phyloP scores from a whole-genome alignment of 1,140 invertebrate genomes.

The Thrips palmi region DNA sequence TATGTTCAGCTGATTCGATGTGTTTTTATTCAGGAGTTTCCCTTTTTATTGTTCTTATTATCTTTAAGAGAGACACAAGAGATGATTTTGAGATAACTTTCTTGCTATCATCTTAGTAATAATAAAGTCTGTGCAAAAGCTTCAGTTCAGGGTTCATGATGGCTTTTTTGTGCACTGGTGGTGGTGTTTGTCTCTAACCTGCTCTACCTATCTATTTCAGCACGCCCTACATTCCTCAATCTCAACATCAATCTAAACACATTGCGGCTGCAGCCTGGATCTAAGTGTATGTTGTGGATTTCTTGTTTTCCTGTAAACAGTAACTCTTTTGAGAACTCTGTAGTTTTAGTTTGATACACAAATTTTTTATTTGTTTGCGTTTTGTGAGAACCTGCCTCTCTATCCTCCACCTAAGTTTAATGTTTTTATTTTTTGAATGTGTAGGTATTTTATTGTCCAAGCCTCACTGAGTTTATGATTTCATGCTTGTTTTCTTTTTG shows the following conservation, averaged over 20 bases:
- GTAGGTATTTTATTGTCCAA: not conserved
- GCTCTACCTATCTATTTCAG: slow-evolving; percentile 46
- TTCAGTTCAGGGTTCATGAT: not conserved
- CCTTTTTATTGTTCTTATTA: no score
- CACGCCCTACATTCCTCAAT: slow-evolving; percentile 90
- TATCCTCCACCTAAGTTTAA: no score
- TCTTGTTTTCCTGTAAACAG: slow-evolving; percentile 14
- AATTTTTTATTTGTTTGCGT: no score
- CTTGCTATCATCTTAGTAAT: no score
- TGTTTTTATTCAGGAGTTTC: no score
- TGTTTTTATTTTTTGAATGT: not conserved
- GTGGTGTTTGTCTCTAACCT: slow-evolving; percentile 7
- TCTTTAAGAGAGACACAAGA: no score
- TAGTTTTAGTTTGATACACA: slow-evolving; percentile 8
- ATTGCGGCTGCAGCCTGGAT: slow-evolving; percentile 58
- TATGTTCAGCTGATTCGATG: no score
- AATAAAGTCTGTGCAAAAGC: no score
- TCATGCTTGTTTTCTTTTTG: slow-evolving; percentile 3
- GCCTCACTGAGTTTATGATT: slow-evolving; percentile 6
- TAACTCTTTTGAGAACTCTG: slow-evolving; percentile 14
- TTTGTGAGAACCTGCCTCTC: no score
- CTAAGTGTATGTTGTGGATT: slow-evolving; percentile 43
- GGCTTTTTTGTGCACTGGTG: slow-evolving; percentile 9
- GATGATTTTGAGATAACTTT: no score
- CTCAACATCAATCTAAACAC: slow-evolving; percentile 83